Base-by-base conservation (phyloP, 2,888 invertebrate species). In the Oligia latruncula region DNA sequence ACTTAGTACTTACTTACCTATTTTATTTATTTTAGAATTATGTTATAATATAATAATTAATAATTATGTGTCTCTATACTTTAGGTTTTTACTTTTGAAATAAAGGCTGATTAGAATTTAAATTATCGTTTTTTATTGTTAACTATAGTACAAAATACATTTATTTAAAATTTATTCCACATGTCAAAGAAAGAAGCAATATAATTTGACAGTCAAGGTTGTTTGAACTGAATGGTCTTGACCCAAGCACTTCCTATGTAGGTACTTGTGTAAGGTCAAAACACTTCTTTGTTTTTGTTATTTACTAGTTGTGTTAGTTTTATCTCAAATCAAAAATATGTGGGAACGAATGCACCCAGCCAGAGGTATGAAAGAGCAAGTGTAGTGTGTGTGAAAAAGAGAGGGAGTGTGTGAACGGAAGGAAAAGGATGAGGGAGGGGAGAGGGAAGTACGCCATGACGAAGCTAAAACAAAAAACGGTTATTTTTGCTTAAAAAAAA, bases 91-190 rank as follows among this genome's bases (percentile, higher is more conserved):
- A 80, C 58, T 82, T 85, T 86, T 81, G 62, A 89, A 92, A 92
- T 94, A 94, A 93, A 94, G 92, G 90, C 93, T 95, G 92, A 92
- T 88, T 90, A 79, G 71, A 67, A 70, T 70, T 13, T 83, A 35
- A 71, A 74, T 20, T 1, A 20, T n/a, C 13, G 29, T 67, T 71
- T 77, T 80, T 78, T 77, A 55, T 62, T 46, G 11, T 2, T 46
- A 46, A 17, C 9, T 60, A 58, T 4, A n/a, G 13, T 52, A 71
- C 23, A 67, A 55, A 52, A 35, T 72, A 52, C 23, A 64, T 55
- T 79, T 66, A 60, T 71, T 52, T 40, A 58, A 4, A 29, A 35
- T 66, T 35, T 60, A 40, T 71, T 55, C 29, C 23, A 73, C 29
- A 52, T 71, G 11, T 40, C 20, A 29, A 62, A 55, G 40, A 49